These are phyloP conservation scores for Eurytoma californica DNA, from an alignment of 2,888 invertebrate genomes.

Conservation along the genomic window DNA sequence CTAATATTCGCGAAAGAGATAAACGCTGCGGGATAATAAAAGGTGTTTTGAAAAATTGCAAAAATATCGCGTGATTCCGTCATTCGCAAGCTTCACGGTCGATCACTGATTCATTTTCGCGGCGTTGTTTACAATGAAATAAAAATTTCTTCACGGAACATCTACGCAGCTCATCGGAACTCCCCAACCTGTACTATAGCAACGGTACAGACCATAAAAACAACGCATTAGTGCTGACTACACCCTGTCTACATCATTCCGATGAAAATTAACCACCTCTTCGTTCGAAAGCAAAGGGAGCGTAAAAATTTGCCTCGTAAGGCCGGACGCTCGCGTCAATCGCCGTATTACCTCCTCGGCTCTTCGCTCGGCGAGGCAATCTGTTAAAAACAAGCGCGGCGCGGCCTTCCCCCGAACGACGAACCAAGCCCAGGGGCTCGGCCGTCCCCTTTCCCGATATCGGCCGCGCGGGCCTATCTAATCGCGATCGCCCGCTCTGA, in stretches of 20 bases:
- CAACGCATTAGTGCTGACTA: background rate
- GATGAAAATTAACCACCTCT: too few relatives aligned
- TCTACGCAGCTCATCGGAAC: too few relatives aligned
- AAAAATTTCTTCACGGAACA: background rate
- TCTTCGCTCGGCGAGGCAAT: slow-evolving; percentile 4
- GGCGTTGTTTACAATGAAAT: background rate
- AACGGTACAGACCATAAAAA: background rate
- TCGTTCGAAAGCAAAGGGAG: background rate
- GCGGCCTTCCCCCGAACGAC: background rate
- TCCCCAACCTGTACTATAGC: too few relatives aligned
- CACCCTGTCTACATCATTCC: background rate
- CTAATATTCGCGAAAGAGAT: too few relatives aligned
- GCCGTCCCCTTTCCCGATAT: background rate
- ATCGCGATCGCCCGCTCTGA: background rate
- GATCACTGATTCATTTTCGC: background rate
- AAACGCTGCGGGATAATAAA: too few relatives aligned
- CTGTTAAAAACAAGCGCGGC: slow-evolving; percentile 11
- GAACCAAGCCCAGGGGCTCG: background rate
- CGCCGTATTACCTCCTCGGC: background rate
- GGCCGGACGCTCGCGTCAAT: background rate
- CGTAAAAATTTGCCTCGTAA: slow-evolving; percentile 5
- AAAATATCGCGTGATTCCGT: background rate
- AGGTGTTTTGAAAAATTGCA: background rate
- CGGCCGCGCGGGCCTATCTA: background rate
- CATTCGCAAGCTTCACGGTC: background rate